Conservation (phyloP, 2,113 vertebrate genomes). For the Lamprologus speciosus region DNA sequence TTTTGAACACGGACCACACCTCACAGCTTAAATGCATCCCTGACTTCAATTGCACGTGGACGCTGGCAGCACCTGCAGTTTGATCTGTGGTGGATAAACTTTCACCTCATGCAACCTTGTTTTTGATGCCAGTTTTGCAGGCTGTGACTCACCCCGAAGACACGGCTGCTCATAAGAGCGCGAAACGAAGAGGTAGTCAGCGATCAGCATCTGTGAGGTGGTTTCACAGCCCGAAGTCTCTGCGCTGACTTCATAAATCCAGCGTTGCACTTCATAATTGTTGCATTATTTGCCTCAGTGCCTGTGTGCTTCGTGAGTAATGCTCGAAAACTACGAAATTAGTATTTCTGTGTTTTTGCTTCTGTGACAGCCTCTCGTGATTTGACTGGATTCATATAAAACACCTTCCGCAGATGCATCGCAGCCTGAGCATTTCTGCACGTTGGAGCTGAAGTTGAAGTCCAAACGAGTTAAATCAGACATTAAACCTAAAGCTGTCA, state of each 20-base stretch:
- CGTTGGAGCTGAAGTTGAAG: neutral
- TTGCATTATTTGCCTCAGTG: neutral
- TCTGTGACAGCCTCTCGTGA: neutral
- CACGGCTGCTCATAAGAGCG: accelerated
- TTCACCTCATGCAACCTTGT: accelerated
- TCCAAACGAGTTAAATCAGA: neutral
- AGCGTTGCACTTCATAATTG: neutral
- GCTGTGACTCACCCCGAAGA: neutral
- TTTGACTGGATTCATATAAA: neutral
- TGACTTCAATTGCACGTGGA: neutral
- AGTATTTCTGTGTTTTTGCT: neutral
- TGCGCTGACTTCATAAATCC: neutral
- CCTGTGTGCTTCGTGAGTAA: neutral
- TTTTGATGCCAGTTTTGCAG: neutral
- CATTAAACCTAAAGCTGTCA: neutral
- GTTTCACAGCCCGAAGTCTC: neutral
- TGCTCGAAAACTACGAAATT: accelerated
- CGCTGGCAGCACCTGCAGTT: neutral
- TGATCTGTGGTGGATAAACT: neutral
- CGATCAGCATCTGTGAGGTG: neutral
- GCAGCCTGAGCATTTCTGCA: neutral
- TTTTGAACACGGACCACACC: accelerated
- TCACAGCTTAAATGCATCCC: neutral
- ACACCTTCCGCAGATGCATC: neutral
- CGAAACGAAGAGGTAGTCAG: accelerated